Conservation (phyloP, 2,797 vertebrate species). For the Argentina silus region DNA sequence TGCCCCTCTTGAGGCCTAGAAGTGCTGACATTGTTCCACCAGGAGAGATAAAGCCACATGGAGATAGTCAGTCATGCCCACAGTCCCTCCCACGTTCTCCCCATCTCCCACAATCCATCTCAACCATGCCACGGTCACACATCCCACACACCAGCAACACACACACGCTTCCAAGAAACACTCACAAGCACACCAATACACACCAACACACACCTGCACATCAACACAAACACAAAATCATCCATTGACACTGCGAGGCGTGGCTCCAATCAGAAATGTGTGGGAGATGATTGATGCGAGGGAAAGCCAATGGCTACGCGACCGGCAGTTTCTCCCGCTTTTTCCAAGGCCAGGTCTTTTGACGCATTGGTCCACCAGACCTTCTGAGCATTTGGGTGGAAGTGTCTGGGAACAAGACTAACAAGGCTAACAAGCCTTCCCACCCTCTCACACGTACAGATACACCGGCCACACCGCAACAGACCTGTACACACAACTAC, state of each 20-base stretch:
- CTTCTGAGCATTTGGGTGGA: too few relatives aligned
- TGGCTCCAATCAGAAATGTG: too few relatives aligned
- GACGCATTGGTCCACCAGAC: too few relatives aligned
- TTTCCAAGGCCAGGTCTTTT: too few relatives aligned
- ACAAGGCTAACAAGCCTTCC: too few relatives aligned
- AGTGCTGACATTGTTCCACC: slow-evolving; percentile 76
- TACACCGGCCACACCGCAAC: background rate
- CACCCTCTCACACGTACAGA: too few relatives aligned
- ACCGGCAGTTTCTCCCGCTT: too few relatives aligned
- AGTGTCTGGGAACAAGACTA: too few relatives aligned
- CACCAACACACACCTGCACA: background rate
- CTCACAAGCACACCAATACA: slow-evolving; percentile 1
- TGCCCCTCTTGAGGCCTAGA: slow-evolving; percentile 56
- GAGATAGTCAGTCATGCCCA: slow-evolving; percentile 76
- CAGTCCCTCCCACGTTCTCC: slow-evolving; percentile 71
- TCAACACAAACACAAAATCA: background rate
- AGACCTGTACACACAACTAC: background rate
- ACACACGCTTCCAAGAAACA: slow-evolving; percentile 53
- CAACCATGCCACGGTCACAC: slow-evolving; percentile 64
- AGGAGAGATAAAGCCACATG: slow-evolving; percentile 76
- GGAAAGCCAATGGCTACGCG: too few relatives aligned
- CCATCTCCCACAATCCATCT: slow-evolving; percentile 69
- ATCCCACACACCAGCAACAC: slow-evolving; percentile 67
- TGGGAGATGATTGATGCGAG: too few relatives aligned
- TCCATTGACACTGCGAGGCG: too few relatives aligned